Conservation (phyloP, 2,888 invertebrate genomes). For the Campopleginae sp. region DNA sequence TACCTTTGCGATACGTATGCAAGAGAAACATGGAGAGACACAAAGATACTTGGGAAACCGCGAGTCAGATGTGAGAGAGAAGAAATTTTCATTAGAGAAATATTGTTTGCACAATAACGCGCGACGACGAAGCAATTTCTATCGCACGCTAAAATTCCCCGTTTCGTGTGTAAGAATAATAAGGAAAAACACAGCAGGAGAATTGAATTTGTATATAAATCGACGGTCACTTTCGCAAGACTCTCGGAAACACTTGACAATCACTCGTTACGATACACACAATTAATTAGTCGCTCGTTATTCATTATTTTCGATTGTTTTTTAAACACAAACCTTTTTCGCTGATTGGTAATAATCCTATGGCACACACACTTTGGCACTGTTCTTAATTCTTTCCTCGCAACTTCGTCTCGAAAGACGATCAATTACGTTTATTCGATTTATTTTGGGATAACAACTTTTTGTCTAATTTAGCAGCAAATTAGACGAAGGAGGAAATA, state of each 20-base stretch:
- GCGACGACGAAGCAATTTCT: slow-evolving; percentile 8
- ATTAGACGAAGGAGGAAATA: slow-evolving; percentile 29
- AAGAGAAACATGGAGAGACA: slow-evolving; percentile 8
- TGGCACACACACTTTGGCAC: slow-evolving; percentile 82
- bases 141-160: not conserved
- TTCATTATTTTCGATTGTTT: slow-evolving; percentile 19
- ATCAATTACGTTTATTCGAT: slow-evolving; percentile 1
- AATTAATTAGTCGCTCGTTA: slow-evolving; percentile 22
- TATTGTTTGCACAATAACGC: slow-evolving; percentile 1
- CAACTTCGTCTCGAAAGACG: slow-evolving; percentile 3
- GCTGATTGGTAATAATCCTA: slow-evolving; percentile 71
- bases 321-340: slow-evolving; percentile 69
- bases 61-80: slow-evolving; percentile 5
- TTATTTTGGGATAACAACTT: slow-evolving; percentile 1
- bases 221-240: slow-evolving; percentile 33
- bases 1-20: slow-evolving; percentile 77
- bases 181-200: not conserved
- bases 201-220: not conserved
- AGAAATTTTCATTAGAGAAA: slow-evolving; percentile 49
- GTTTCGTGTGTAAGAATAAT: not conserved
- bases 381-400: slow-evolving; percentile 65
- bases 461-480: slow-evolving; percentile 28
- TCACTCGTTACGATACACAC: slow-evolving; percentile 55
- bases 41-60: not conserved
- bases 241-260: slow-evolving; percentile 43